These are phyloP conservation scores for Phlogophora meticulosa DNA, from an alignment of 2,888 invertebrate species.

Conservation along the genomic window DNA sequence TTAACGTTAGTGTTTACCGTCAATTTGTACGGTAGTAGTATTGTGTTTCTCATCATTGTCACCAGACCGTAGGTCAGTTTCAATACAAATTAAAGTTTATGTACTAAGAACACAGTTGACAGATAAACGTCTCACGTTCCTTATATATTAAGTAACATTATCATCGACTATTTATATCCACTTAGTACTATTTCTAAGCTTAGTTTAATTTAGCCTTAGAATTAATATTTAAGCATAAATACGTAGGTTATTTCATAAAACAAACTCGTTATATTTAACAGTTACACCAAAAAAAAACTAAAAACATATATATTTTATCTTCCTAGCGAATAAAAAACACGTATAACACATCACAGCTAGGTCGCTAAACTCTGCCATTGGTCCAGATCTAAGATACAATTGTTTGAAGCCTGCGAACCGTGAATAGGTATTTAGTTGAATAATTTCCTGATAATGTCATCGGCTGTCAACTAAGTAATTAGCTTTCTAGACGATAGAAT, in stretches of 20 bases:
- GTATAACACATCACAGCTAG: slow-evolving; percentile 36
- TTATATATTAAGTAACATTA: too few relatives aligned
- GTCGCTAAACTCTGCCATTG: slow-evolving; percentile 51
- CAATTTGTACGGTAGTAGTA: background rate
- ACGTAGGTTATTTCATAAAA: too few relatives aligned
- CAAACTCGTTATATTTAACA: too few relatives aligned
- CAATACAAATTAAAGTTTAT: too few relatives aligned
- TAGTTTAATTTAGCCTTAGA: too few relatives aligned
- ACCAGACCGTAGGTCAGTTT: too few relatives aligned
- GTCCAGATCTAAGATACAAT: slow-evolving; percentile 60
- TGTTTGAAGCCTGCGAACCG: slow-evolving; percentile 59
- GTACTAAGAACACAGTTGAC: too few relatives aligned
- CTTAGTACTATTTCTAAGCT: too few relatives aligned
- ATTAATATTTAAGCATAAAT: too few relatives aligned
- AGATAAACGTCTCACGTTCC: too few relatives aligned
- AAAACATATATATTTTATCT: slow-evolving; percentile 14
- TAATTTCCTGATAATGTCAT: slow-evolving; percentile 72
- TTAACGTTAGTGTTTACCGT: background rate
- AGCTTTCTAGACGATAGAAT: slow-evolving; percentile 57
- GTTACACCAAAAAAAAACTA: background rate
- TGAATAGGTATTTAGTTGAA: slow-evolving; percentile 60
- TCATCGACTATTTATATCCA: too few relatives aligned
- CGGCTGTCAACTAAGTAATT: slow-evolving; percentile 59
- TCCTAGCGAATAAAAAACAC: slow-evolving; percentile 39
- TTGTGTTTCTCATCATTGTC: too few relatives aligned